Evolutionary conservation across 1,140 invertebrate species (phyloP).

Genomic region (Drosophila sp.): DNA sequence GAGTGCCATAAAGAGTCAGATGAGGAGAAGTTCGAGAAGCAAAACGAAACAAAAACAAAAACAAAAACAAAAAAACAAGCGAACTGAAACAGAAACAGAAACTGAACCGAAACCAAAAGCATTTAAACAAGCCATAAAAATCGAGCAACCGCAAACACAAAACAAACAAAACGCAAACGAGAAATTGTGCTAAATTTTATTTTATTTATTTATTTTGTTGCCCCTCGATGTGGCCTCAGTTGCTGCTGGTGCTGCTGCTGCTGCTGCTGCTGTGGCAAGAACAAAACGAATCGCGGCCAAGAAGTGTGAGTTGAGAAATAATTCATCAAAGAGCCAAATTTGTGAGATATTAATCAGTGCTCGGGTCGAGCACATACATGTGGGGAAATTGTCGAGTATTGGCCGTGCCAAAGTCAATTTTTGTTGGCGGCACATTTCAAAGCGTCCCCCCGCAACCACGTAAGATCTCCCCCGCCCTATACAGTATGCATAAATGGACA

Average conservation of each 20-base stretch:
- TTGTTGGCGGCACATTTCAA: constrained; percentile 70
- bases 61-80: constrained; percentile 19
- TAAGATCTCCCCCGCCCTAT: background rate
- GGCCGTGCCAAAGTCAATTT: constrained; percentile 70
- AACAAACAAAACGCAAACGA: constrained; percentile 56
- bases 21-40: constrained; percentile 3
- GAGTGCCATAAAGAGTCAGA: constrained; percentile 30
- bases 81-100: constrained; percentile 4
- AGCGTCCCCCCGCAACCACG: constrained; percentile 15
- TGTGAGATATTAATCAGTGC: constrained; percentile 77
- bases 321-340: constrained; percentile 74
- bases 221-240: background rate
- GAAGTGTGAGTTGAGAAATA: constrained; percentile 63
- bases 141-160: constrained; percentile 53
- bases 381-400: constrained; percentile 63
- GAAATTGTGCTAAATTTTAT: constrained; percentile 70
- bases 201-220: constrained; percentile 62
- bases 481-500: background rate
- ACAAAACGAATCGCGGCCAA: constrained; percentile 57
- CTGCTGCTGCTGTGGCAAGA: background rate
- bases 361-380: constrained; percentile 54
- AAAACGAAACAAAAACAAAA: constrained; percentile 52
- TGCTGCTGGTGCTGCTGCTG: too few relatives aligned
- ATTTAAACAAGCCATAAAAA: constrained; percentile 74
- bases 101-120: constrained; percentile 32